Evolutionary conservation across 2,797 vertebrate species (phyloP).

Genomic region (Potorous gilbertii): DNA sequence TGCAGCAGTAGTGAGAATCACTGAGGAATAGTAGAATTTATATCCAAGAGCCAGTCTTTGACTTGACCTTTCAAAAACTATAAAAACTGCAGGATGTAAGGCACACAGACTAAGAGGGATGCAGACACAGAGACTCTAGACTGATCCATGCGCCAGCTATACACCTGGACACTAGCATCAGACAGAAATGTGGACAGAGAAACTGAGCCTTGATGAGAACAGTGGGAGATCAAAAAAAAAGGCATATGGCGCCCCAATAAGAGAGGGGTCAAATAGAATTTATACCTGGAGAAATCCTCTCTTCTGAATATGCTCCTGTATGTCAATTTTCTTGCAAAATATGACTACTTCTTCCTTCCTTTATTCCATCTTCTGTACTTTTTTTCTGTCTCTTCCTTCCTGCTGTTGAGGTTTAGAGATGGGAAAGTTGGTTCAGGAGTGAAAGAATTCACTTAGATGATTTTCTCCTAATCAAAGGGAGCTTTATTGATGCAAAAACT

Average conservation of each 20-base stretch:
- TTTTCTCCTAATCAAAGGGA: no score
- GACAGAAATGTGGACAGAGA: not conserved
- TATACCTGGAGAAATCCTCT: not conserved
- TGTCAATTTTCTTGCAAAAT: not conserved
- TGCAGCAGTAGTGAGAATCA: not conserved
- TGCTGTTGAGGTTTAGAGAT: no score
- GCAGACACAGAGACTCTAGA: not conserved
- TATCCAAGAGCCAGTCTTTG: not conserved
- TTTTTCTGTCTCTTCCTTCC: no score
- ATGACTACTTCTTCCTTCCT: not conserved
- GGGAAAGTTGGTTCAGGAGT: no score
- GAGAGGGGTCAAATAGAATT: not conserved
- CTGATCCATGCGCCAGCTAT: not conserved
- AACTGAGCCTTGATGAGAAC: not conserved
- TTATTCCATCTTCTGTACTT: not conserved
- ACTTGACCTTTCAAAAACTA: not conserved
- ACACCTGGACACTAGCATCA: not conserved
- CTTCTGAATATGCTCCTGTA: not conserved
- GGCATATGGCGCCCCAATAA: not conserved
- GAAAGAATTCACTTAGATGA: no score
- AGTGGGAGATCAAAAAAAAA: not conserved
- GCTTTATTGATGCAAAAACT: no score
- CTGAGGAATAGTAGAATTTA: not conserved
- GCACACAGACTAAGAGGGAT: not conserved
- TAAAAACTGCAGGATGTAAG: not conserved